phyloP scores from a whole-genome alignment of 2,797 vertebrate species.

The Microtus agrestis region DNA sequence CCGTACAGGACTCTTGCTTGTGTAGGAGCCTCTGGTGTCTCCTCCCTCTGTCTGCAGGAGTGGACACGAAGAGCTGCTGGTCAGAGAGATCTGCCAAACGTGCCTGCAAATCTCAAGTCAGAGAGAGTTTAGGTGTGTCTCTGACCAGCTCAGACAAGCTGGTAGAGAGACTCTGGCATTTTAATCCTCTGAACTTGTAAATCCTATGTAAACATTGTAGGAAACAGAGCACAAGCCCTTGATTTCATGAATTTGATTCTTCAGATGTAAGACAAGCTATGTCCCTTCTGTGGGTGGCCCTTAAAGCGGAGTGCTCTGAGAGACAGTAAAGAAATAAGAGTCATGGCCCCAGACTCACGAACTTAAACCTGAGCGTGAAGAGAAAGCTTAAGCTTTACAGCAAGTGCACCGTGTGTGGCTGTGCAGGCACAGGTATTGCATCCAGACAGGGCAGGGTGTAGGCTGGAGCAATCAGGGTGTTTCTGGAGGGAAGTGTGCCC shows the following conservation, averaged over 20 bases:
- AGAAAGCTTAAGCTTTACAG: neutral
- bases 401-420: rapidly evolving
- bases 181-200: neutral
- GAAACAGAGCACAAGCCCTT: neutral
- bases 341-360: neutral
- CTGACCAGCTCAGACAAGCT: neutral
- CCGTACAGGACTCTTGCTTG: neutral
- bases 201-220: neutral
- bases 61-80: neutral
- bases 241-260: neutral
- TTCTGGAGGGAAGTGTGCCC: neutral
- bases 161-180: neutral
- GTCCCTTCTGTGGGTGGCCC: neutral
- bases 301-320: neutral
- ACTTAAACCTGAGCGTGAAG: neutral
- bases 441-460: neutral
- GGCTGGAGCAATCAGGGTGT: neutral
- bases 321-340: neutral
- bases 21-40: neutral
- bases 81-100: neutral
- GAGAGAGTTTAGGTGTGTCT: neutral
- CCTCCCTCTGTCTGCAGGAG: neutral
- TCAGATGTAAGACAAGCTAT: neutral
- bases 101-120: neutral
- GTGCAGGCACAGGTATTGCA: neutral